Base-by-base conservation (phyloP, 2,797 vertebrate species). In the Gymnoscopelus braueri region DNA sequence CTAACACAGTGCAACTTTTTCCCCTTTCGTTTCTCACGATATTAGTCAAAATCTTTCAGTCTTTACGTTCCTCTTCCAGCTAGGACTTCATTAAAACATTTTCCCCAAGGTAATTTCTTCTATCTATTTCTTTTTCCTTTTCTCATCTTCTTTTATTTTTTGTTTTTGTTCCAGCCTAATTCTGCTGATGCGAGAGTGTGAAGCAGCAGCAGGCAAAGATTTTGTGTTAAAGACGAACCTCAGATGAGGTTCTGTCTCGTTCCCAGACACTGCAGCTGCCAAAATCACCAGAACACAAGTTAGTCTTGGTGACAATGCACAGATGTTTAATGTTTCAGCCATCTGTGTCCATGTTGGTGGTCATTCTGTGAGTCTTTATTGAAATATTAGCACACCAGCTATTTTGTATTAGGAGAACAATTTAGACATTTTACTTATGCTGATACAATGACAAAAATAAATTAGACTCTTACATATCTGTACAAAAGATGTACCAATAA, bases 141-240 rank as follows among this genome's bases (percentile, higher is more conserved):
- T 49, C 53, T 49, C 44, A 24, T 47, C 44, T 14, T 73, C 54
- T 65, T 49, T 57, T 11, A 69, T 69, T 39, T 70, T 44, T 47
- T 51, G 7, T 14, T 53, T 35, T n/a, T 23, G 39, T 24, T 39
- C 19, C 35, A 10, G 29, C 0, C 65, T 73, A 68, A 11, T 39
- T 70, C 54, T 55, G 59, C 58, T 71, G 60, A 64, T 63, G 73
- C 67, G 65, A 60, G 64, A 61, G 65, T 29, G 14, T 0, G 51
- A 39, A 57, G 39, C 61, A 61, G 56, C 61, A 10, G 58, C 66
- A 71, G 52, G 9, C 56, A 3, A n/a, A 62, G 8, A 53, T 78
- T 82, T 77, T 51, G 29, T 47, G 3, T 69, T 69, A 60, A 80
- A 71, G 77, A 75, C 32, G 5, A 35, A 35, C 5, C 32, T 44